Conservation (phyloP, 2,888 invertebrate genomes). For the Ryuthela nishihirai region DNA sequence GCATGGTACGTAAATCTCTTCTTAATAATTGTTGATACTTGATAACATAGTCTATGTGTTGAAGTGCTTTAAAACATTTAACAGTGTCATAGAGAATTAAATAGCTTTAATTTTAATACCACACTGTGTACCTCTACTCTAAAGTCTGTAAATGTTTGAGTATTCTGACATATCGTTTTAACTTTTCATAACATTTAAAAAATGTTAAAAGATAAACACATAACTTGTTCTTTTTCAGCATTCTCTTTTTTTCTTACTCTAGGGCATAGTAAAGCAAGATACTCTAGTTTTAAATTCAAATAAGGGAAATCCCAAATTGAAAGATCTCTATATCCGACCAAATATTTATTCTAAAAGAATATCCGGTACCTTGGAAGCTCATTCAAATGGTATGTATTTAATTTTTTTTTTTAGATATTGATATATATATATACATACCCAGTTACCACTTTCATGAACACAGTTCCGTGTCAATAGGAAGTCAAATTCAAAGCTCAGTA, state of each 20-base stretch:
- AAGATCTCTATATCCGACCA: constrained; percentile 97
- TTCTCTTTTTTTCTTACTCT: constrained; percentile 10
- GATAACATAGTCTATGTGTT: too few relatives aligned
- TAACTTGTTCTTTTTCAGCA: neutral
- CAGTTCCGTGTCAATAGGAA: too few relatives aligned
- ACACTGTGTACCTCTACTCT: too few relatives aligned
- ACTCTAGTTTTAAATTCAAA: constrained; percentile 87
- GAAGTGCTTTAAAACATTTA: too few relatives aligned
- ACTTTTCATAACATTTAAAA: neutral
- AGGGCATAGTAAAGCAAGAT: constrained; percentile 94
- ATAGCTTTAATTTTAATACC: too few relatives aligned
- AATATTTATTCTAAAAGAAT: constrained; percentile 89
- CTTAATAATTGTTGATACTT: too few relatives aligned
- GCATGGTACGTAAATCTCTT: too few relatives aligned
- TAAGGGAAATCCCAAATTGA: constrained; percentile 95
- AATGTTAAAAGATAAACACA: too few relatives aligned
- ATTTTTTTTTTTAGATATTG: neutral
- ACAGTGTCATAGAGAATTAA: too few relatives aligned
- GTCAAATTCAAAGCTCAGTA: too few relatives aligned
- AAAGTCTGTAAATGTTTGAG: neutral
- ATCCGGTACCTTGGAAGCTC: constrained; percentile 84
- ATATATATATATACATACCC: too few relatives aligned
- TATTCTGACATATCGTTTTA: neutral
- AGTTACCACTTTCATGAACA: too few relatives aligned
- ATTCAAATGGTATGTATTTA: constrained; percentile 69